Evolutionary conservation across 2,113 vertebrate species (phyloP), one percentile per base, ranked within the genome.

Genomic region (Crocuta crocuta): DNA sequence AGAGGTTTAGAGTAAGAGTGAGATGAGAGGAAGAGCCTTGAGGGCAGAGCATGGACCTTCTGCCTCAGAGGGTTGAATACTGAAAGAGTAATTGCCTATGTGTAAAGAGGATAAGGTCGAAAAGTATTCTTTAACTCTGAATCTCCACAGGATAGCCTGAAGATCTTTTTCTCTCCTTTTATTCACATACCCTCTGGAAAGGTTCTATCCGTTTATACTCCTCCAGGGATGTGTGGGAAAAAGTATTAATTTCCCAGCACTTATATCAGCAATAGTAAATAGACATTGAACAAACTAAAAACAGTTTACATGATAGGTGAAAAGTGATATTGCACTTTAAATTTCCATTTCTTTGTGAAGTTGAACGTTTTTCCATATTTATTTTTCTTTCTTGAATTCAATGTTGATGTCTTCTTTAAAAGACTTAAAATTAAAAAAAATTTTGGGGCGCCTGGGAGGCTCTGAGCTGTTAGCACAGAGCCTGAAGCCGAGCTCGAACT

Each of bases 1-100:
- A 89, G 70, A 96, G 43, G 6, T 71, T 94, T 95, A 95, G 26
- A 74, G 33, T 17, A 35, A 85, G 61, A 94, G 85, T 71, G 53
- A 85, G 39, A 61, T 68, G n/a, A 92, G 66, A 73, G 50, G 28
- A 68, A 92, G 58, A 92, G 5, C 5, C 2, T 66, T 84, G 26
- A 92, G 45, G 26, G 28, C 12, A 74, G 65, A 95, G 73, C 66
- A 58, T 50, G 85, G 50, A 70, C 70, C 23, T 85, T 93, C 65
- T 81, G 1, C 48, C 66, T 5, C 43, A 53, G 33, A 68, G 24
- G 78, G 92, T 35, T 85, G 89, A 80, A 80, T 79, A 94, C 35
- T n/a, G 82, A 86, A 92, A 87, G 48, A 65, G 39, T 33, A 39
- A 33, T 48, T 68, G 26, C n/a, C 10, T 17, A 71, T 90, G 35